These are phyloP conservation scores for Elephas maximus DNA, from an alignment of 2,113 vertebrate species.

Conservation along the genomic window DNA sequence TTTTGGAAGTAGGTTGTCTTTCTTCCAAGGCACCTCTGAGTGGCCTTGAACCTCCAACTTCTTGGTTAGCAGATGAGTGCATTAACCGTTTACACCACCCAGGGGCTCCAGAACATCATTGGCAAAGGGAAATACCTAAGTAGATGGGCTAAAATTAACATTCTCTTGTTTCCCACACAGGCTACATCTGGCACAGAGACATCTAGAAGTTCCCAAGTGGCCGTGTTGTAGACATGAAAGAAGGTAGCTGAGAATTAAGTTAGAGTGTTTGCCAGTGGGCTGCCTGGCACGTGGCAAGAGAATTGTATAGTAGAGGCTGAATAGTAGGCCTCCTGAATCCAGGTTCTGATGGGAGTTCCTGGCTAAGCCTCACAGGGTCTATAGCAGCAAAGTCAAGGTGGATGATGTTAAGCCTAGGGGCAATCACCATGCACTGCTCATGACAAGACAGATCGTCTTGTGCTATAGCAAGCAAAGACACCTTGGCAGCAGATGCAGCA, in stretches of 20 bases:
- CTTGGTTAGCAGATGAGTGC: neutral
- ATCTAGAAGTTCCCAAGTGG: neutral
- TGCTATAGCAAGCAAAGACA: neutral
- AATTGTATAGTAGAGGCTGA: neutral
- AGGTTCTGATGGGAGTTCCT: neutral
- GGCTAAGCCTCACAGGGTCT: neutral
- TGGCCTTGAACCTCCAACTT: neutral
- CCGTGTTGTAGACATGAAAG: neutral
- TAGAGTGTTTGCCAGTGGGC: neutral
- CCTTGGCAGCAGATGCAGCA: neutral
- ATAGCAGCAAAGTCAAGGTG: neutral
- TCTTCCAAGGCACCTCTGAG: neutral
- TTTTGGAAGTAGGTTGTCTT: neutral
- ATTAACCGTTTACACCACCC: neutral
- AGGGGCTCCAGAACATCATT: neutral
- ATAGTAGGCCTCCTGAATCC: neutral
- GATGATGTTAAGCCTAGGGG: neutral
- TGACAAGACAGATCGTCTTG: neutral
- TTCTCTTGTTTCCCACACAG: neutral
- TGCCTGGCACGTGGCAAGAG: neutral
- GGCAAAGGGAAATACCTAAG: neutral
- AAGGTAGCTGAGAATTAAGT: neutral
- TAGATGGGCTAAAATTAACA: neutral
- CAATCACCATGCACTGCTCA: too few relatives aligned
- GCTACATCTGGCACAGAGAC: neutral